These are phyloP conservation scores for Coccyzus lansbergi DNA, from an alignment of 2,797 vertebrate genomes.

Conservation along the genomic window DNA sequence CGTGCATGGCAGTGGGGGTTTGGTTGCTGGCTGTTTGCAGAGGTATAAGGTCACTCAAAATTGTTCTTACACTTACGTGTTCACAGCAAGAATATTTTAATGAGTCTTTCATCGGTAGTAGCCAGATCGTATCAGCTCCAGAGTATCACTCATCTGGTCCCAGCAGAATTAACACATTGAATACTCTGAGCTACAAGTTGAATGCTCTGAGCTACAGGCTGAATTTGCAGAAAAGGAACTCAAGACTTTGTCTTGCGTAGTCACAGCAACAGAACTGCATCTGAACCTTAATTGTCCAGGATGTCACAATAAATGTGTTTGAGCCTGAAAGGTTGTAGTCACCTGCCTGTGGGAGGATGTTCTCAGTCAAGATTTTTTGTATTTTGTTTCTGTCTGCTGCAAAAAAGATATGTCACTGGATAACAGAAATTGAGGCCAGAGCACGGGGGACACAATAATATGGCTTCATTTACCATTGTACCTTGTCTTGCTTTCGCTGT, in stretches of 20 bases:
- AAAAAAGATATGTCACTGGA: background rate
- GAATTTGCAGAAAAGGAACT: background rate
- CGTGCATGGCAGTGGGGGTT: background rate
- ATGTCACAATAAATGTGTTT: background rate
- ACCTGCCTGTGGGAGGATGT: background rate
- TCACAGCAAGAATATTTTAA: slow-evolving; percentile 52
- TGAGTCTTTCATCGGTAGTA: slow-evolving; percentile 26
- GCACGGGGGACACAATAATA: background rate
- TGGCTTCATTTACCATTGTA: background rate
- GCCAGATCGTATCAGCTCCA: slow-evolving; percentile 23
- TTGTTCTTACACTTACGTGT: background rate
- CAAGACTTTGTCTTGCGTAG: background rate
- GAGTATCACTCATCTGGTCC: slow-evolving; percentile 41
- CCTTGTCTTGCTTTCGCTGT: background rate
- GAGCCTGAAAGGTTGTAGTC: background rate
- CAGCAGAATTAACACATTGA: slow-evolving; percentile 12
- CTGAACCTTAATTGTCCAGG: background rate
- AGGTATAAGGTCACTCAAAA: slow-evolving; percentile 29
- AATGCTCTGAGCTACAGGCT: background rate
- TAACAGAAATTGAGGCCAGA: background rate
- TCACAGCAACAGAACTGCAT: background rate
- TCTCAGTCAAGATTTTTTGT: background rate
- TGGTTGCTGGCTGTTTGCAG: background rate
- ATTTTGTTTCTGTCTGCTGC: background rate
- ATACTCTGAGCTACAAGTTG: slow-evolving; percentile 24